A percentile compares a stretch with the other conserved stretches of the same genome.
These are phyloP conservation scores for Drosophila mayri DNA, from an alignment of 1,140 invertebrate species.

Conservation along the genomic window DNA sequence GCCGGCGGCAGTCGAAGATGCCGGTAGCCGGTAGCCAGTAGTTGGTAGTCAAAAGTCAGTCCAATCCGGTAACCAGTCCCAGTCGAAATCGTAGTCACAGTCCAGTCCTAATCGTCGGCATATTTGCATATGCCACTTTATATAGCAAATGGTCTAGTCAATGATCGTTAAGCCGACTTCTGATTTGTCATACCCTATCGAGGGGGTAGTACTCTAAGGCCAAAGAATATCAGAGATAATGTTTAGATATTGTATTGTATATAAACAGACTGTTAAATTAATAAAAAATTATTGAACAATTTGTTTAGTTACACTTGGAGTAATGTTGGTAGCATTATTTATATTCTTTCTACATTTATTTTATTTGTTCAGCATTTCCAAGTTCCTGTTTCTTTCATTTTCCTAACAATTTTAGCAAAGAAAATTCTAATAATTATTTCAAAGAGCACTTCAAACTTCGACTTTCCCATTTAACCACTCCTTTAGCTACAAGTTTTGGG, in stretches of 20 bases:
- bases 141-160: slow-evolving; percentile 74
- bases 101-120: slow-evolving; percentile 69
- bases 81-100: slow-evolving; percentile 6
- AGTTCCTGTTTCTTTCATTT: not conserved
- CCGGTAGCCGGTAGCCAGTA: slow-evolving; percentile 33
- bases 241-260: too few relatives aligned
- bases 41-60: slow-evolving; percentile 36
- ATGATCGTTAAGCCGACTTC: slow-evolving; percentile 79
- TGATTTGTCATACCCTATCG: slow-evolving; percentile 42
- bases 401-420: not conserved
- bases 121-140: slow-evolving; percentile 80
- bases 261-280: too few relatives aligned
- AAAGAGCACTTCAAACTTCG: slow-evolving; percentile 1
- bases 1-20: slow-evolving; percentile 56
- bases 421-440: not conserved
- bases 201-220: not conserved
- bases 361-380: not conserved
- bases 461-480: not conserved
- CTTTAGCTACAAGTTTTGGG: slow-evolving; percentile 3
- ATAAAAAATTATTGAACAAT: too few relatives aligned
- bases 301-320: too few relatives aligned
- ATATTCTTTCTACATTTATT: not conserved
- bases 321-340: too few relatives aligned
- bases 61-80: slow-evolving; percentile 36
- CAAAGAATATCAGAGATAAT: too few relatives aligned